Conservation (phyloP, 2,113 vertebrate species). For the Pholis gunnellus region DNA sequence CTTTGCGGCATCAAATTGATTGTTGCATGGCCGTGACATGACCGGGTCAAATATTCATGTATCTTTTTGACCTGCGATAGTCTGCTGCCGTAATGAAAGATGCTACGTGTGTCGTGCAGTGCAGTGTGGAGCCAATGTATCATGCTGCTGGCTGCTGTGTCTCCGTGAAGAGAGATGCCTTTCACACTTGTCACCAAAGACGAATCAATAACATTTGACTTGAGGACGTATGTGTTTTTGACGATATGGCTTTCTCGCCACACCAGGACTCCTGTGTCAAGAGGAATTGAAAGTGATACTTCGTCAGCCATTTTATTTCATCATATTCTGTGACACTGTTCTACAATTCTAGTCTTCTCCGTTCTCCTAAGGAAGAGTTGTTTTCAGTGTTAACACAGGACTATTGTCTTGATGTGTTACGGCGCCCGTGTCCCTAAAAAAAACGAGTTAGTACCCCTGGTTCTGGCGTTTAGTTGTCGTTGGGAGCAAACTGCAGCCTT, state of each 20-base stretch:
- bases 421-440: neutral
- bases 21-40: neutral
- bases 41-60: constrained; percentile 17
- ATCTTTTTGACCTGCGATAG: constrained; percentile 25
- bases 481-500: constrained; percentile 29
- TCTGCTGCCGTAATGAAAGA: constrained; percentile 31
- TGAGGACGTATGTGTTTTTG: constrained; percentile 28
- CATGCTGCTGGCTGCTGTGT: constrained; percentile 42
- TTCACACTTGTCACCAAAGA: constrained; percentile 76
- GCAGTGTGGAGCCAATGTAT: constrained; percentile 34
- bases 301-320: constrained; percentile 12
- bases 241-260: neutral
- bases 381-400: neutral
- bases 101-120: neutral
- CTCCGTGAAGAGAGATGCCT: constrained; percentile 53
- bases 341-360: neutral
- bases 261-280: constrained; percentile 14
- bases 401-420: constrained; percentile 15
- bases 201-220: constrained; percentile 64
- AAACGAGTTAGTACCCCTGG: neutral
- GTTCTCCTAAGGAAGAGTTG: neutral
- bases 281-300: constrained; percentile 33
- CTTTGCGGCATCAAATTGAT: constrained; percentile 13
- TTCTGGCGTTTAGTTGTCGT: constrained; percentile 38
- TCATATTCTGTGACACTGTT: neutral